phyloP scores from a whole-genome alignment of 1,140 invertebrate genomes.

The Nymphalis io region DNA sequence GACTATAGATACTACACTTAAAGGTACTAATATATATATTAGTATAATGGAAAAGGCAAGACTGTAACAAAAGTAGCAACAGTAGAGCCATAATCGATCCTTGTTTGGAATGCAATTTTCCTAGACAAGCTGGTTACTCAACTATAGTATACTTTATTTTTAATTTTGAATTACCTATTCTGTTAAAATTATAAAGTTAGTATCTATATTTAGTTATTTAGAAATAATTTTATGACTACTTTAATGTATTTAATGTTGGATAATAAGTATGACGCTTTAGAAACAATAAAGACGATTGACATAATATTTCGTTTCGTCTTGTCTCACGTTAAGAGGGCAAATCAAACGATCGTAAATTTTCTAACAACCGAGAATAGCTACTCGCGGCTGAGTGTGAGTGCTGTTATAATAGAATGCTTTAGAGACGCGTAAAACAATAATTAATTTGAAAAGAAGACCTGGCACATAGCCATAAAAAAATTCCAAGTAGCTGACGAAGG shows the following conservation, averaged over 20 bases:
- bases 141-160: too few relatives aligned
- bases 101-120: too few relatives aligned
- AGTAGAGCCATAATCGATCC: too few relatives aligned
- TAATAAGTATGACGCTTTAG: conserved; percentile 42
- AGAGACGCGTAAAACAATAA: conserved; percentile 75
- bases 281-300: conserved; percentile 55
- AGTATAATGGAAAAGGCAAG: too few relatives aligned
- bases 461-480: conserved; percentile 69
- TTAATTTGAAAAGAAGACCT: conserved; percentile 75
- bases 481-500: conserved; percentile 41
- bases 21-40: too few relatives aligned
- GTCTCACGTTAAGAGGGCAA: conserved; percentile 70
- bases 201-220: not conserved
- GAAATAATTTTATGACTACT: not conserved
- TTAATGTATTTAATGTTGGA: not conserved
- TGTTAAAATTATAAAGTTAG: too few relatives aligned
- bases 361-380: conserved; percentile 53
- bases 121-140: too few relatives aligned
- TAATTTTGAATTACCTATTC: too few relatives aligned
- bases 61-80: too few relatives aligned
- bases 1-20: too few relatives aligned
- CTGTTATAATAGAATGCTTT: conserved; percentile 74
- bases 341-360: conserved; percentile 75
- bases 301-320: conserved; percentile 54
- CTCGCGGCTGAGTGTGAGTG: conserved; percentile 56